phyloP scores from a whole-genome alignment of 1,140 invertebrate species.

The Halesus radiatus region DNA sequence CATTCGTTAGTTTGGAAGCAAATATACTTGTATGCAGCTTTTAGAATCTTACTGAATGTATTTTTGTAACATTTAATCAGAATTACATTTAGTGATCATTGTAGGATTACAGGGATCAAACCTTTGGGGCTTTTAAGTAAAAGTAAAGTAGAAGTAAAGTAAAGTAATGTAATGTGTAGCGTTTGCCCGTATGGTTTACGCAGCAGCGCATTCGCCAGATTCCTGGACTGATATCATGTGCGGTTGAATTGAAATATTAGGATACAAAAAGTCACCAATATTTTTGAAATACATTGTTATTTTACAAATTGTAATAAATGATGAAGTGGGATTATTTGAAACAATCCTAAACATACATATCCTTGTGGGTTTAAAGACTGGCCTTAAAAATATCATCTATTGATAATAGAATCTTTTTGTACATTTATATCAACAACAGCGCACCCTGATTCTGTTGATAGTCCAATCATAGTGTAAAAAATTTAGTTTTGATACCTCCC shows the following conservation, averaged over 20 bases:
- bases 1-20: constrained; percentile 4
- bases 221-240: neutral
- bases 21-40: constrained; percentile 9
- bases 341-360: constrained; percentile 26
- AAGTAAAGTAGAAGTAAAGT: neutral
- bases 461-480: too few species aligned
- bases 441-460: too few species aligned
- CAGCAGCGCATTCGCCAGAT: neutral
- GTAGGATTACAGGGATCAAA: constrained; percentile 12
- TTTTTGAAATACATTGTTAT: constrained; percentile 14
- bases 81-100: neutral
- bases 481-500: too few species aligned
- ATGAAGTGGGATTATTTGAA: constrained; percentile 5
- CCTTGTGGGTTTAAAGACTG: constrained; percentile 21
- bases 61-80: constrained; percentile 1
- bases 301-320: constrained; percentile 11
- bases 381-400: constrained; percentile 28
- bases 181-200: neutral
- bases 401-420: constrained; percentile 1
- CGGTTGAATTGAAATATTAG: neutral
- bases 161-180: neutral
- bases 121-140: neutral
- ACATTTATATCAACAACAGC: neutral
- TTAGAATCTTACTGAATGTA: constrained; percentile 10
- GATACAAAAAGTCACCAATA: neutral